Evolutionary conservation across 2,888 invertebrate genomes (phyloP).

Genomic region (Ephialtes manifestator): DNA sequence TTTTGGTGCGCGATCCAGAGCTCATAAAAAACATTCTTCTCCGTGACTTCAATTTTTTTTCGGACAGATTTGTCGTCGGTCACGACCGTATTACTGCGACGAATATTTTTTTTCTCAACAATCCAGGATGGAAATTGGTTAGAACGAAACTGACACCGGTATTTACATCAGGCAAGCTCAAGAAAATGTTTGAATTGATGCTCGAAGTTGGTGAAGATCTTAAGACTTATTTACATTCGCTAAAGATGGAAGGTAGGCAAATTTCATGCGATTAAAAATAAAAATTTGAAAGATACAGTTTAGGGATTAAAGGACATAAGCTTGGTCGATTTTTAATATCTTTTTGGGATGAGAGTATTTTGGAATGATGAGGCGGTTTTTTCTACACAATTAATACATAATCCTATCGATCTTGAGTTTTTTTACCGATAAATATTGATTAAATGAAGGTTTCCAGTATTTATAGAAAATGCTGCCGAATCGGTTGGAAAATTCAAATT

Average conservation of each 20-base stretch:
- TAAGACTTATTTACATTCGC: constrained; percentile 67
- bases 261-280: constrained; percentile 32
- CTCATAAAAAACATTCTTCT: constrained; percentile 86
- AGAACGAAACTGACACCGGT: constrained; percentile 86
- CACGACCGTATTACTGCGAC: constrained; percentile 83
- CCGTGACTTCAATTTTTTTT: constrained; percentile 86
- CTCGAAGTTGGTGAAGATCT: constrained; percentile 74
- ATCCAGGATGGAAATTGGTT: constrained; percentile 85
- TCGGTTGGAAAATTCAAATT: no score
- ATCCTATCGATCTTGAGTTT: no score
- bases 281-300: neutral
- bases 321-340: no score
- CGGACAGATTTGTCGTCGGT: constrained; percentile 82
- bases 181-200: constrained; percentile 80
- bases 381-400: no score
- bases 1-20: constrained; percentile 86
- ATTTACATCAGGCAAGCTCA: constrained; percentile 83
- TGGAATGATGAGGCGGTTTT: no score
- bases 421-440: no score
- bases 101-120: constrained; percentile 86
- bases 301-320: no score
- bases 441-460: no score
- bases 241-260: constrained; percentile 73
- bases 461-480: no score
- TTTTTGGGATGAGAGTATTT: no score